Evolutionary conservation across 2,113 vertebrate species (phyloP), one percentile per base, ranked within the genome.

Genomic region (Oreochromis spilurus): DNA sequence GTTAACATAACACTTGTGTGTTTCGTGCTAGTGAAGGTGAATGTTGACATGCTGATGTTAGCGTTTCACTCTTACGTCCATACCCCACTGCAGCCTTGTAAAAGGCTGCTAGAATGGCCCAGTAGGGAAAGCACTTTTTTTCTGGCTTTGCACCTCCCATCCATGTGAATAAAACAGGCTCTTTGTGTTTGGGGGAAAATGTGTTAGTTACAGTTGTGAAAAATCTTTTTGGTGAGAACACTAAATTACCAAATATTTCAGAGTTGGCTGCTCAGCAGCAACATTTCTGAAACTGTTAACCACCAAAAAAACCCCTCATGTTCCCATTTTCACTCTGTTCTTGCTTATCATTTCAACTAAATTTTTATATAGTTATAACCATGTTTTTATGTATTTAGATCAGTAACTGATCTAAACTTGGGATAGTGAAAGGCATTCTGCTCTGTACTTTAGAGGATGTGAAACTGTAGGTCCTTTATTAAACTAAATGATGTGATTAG

Each of bases 331-430:
- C n/a, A 43, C 65, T 70, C 65, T 43, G 38, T 16, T 43, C 21
- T 14, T 45, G 13, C 14, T 72, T 45, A 72, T 45, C 38, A 0
- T 26, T 72, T 45, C n/a, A 70, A 24, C 62, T 14, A 70, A 12
- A 9, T 43, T 24, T 2, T 1, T 43, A 43, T 6, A 2, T n/a
- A 70, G n/a, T 70, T 70, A 11, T 24, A 40, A 70, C 7, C 65
- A 72, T 24, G 21, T 43, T 16, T 67, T 67, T 21, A 67, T 4
- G 38, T 40, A 26, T 45, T 6, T 6, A 16, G 21, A 26, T 72
- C 38, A 17, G 13, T 45, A 72, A 45, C 0, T 43, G 21, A 26
- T 45, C 24, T 43, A 62, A 0, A 45, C 21, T 9, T 26, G 21
- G 38, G 65, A 17, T 17, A 45, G 65, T 17, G n/a, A 6, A 26